Percentiles rank a stretch among this genome's conserved stretches.
Conservation (phyloP, 2,797 vertebrate species). For the Rhadinocentrus ornatus region DNA sequence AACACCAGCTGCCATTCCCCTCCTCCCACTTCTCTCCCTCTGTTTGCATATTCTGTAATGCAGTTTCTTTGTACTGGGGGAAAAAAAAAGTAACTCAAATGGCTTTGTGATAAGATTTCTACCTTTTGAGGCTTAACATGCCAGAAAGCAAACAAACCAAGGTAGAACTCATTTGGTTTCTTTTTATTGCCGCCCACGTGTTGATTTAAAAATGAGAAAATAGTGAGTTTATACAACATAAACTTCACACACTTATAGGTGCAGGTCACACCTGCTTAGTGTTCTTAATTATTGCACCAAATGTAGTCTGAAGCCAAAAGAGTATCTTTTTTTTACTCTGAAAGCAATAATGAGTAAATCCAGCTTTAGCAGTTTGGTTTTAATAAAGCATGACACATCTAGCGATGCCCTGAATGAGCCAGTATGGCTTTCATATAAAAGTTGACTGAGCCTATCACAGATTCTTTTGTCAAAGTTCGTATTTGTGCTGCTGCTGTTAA, state of each 20-base stretch:
- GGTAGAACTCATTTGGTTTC: background rate
- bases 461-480: constrained; percentile 12
- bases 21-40: constrained; percentile 12
- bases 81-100: constrained; percentile 13
- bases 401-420: background rate
- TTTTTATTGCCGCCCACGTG: background rate
- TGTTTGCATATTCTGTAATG: constrained; percentile 28
- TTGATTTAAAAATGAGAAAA: background rate
- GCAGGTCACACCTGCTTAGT: background rate
- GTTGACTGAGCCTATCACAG: background rate
- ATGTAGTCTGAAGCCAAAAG: background rate
- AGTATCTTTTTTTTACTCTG: no score
- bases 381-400: background rate
- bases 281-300: background rate
- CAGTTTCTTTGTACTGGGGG: constrained; percentile 16
- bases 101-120: constrained; percentile 20
- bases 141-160: background rate
- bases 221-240: background rate
- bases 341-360: background rate
- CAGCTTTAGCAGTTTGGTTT: background rate
- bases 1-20: constrained; percentile 58
- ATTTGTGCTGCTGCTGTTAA: background rate
- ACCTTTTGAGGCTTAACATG: constrained; percentile 31
- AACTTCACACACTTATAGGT: background rate
- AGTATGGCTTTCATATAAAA: background rate